Evolutionary conservation across 64 coral and sea anemone genomes (phyloP).

Genomic region (Montipora capricornis): DNA sequence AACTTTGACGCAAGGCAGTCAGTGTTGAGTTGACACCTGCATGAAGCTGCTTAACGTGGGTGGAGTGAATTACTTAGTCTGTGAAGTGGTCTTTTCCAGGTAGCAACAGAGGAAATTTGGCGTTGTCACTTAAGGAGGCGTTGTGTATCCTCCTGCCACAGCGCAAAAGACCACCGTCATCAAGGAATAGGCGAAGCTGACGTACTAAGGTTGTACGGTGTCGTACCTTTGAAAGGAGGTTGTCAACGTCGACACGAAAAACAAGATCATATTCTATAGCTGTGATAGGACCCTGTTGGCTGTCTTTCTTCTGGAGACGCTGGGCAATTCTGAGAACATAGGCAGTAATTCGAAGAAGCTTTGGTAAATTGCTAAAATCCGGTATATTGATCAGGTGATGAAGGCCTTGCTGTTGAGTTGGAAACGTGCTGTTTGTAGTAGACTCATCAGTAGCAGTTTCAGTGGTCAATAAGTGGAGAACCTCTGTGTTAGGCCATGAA

Average conservation of each 20-base stretch:
- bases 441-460: conserved; percentile 1
- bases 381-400: too few species aligned
- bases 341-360: too few species aligned
- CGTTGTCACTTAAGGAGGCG: neutral
- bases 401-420: too few species aligned
- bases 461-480: neutral
- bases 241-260: conserved; percentile 22
- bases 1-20: conserved; percentile 44
- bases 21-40: conserved; percentile 47
- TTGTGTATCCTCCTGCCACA: conserved; percentile 65
- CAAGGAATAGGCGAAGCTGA: neutral
- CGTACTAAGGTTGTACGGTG: neutral
- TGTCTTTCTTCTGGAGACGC: too few species aligned
- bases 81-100: conserved; percentile 4
- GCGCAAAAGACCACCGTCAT: conserved; percentile 29
- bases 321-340: too few species aligned
- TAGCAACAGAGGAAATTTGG: conserved; percentile 39
- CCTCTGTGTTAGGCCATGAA: neutral
- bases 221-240: conserved; percentile 15
- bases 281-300: too few species aligned
- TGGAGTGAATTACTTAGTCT: neutral
- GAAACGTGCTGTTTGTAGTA: too few species aligned
- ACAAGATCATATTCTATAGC: too few species aligned
- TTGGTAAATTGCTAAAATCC: too few species aligned
- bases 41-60: conserved; percentile 34